phyloP scores from a whole-genome alignment of 2,888 invertebrate genomes.

The Brachycybe producta region DNA sequence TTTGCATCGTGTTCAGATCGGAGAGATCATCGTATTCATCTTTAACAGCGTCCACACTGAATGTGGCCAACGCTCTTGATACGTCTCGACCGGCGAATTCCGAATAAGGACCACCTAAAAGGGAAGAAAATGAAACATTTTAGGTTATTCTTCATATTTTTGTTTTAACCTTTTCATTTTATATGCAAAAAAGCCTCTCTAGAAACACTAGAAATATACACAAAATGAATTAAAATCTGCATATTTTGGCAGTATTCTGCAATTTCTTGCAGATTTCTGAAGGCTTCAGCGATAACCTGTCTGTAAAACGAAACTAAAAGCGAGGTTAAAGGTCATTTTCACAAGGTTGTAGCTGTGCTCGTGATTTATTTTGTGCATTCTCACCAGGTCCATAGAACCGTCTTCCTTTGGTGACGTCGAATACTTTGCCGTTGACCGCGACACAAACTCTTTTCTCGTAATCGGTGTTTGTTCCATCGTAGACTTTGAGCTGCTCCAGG shows the following conservation, averaged over 20 bases:
- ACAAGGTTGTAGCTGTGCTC: no score
- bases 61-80: conserved; percentile 85
- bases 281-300: no score
- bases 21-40: conserved; percentile 89
- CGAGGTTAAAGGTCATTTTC: no score
- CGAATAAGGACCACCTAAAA: conserved; percentile 77
- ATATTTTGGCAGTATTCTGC: no score
- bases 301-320: no score
- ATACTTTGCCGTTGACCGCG: conserved; percentile 87
- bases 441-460: conserved; percentile 77
- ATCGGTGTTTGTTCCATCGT: conserved; percentile 59
- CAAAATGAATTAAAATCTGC: no score
- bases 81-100: conserved; percentile 92
- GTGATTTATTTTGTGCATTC: conserved; percentile 17
- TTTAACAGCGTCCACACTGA: conserved; percentile 65
- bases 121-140: no score
- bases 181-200: neutral
- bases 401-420: conserved; percentile 82
- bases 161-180: conserved; percentile 2
- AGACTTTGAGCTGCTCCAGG: conserved; percentile 67
- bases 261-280: no score
- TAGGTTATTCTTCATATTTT: no score
- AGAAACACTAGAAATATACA: neutral
- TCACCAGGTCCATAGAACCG: conserved; percentile 89
- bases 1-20: conserved; percentile 81